phyloP scores from a whole-genome alignment of 2,797 vertebrate genomes.

The Etheostoma perlongum region DNA sequence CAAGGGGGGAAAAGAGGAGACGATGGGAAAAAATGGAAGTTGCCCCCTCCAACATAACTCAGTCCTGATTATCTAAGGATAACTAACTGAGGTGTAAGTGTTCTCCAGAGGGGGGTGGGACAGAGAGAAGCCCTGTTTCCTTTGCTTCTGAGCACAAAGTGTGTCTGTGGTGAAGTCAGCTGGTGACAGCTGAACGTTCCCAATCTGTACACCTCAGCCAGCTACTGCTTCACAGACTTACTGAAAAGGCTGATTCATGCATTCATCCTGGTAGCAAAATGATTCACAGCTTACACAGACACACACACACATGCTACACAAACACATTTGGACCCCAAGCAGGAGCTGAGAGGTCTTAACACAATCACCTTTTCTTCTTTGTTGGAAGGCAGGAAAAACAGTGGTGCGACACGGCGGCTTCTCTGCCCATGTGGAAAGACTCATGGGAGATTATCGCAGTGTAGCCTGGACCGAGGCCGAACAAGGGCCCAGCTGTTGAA shows the following conservation, averaged over 20 bases:
- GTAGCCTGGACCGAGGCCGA: constrained; percentile 47
- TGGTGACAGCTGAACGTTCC: constrained; percentile 83
- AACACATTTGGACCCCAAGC: constrained; percentile 74
- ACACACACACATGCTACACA: constrained; percentile 61
- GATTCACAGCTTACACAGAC: constrained; percentile 66
- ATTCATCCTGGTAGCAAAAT: constrained; percentile 66
- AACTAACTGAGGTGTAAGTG: constrained; percentile 80
- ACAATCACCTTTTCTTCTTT: constrained; percentile 86
- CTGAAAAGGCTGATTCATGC: constrained; percentile 85
- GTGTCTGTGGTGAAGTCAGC: constrained; percentile 82
- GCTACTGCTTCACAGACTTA: constrained; percentile 69
- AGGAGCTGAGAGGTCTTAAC: constrained; percentile 68
- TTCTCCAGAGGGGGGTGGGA: constrained; percentile 58
- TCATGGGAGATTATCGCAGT: constrained; percentile 80
- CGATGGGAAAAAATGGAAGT: constrained; percentile 63
- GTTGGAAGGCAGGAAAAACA: constrained; percentile 81
- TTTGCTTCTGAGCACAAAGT: constrained; percentile 74
- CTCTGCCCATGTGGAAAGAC: constrained; percentile 79
- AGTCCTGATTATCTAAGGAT: constrained; percentile 71
- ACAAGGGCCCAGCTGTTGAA: constrained; percentile 82
- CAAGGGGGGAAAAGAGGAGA: constrained; percentile 21
- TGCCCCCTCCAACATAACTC: constrained; percentile 48
- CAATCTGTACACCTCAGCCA: constrained; percentile 78
- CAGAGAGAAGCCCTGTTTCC: constrained; percentile 76
- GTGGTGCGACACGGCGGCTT: constrained; percentile 77